Base-by-base conservation (phyloP, 2,113 vertebrate species). In the Microtus richardsoni region DNA sequence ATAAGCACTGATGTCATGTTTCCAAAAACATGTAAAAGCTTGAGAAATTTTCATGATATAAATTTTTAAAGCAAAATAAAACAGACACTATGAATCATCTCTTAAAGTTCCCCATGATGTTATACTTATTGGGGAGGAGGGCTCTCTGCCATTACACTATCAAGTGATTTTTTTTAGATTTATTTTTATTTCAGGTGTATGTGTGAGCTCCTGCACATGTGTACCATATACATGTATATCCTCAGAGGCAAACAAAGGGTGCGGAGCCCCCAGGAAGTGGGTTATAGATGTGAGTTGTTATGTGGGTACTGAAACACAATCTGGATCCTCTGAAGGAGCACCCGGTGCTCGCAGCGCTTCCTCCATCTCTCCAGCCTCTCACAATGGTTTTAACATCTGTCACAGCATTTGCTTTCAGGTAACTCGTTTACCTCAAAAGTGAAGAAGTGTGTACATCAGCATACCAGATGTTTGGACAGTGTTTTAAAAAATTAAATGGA, bases 1-100 rank as follows among this genome's bases (percentile, higher is more conserved):
- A 9, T 19, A 12, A 91, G 84, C 7, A 68, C 47, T 79, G 44
- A 79, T 85, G n/a, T 19, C 36, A 89, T 74, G 26, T 80, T 66
- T 91, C 80, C 33, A 88, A 94, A 14, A 95, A 80, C 30, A 47
- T 58, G 62, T 64, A 87, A 80, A 80, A 62, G 26, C 36, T 28
- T 91, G 13, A 14, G 2, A 84, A 90, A 91, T 30, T 64, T 88
- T 80, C 24, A 70, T 30, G 62, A 47, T 28, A 58, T 33, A 83
- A 44, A 71, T 14, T n/a, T 68, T 86, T n/a, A 70, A 86, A 52
- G 19, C 64, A 87, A 70, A 87, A 70, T 70, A 26, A 70, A n/a
- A 68, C 41, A 68, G 30, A 86, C 41, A 49, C 5, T 36, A 49
- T 22, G 21, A 70, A 68, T 49, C 19, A 64, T 68, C 36, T 68